phyloP scores from a whole-genome alignment of 2,797 vertebrate genomes.

The Tympanoctomys barrerae region DNA sequence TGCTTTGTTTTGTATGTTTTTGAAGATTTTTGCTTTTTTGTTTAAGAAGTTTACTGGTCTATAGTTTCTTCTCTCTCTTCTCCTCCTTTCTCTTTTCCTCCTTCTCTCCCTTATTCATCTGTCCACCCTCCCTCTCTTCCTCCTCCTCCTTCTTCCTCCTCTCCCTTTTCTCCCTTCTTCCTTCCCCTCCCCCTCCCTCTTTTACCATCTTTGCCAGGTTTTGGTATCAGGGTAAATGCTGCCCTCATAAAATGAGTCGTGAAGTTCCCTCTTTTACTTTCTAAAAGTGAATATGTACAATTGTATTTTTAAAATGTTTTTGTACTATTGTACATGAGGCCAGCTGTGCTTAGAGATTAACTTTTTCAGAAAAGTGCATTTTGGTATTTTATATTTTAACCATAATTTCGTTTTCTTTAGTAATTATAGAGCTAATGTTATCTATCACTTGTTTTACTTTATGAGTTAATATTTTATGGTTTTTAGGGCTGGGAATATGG shows the following conservation, averaged over 20 bases:
- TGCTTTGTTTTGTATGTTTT: not conserved
- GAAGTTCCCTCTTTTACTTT: constrained; percentile 2
- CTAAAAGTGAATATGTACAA: not conserved
- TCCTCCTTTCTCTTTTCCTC: not conserved
- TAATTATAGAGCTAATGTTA: not conserved
- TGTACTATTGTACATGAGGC: not conserved
- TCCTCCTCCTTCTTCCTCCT: too few relatives aligned
- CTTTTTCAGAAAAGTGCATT: not conserved
- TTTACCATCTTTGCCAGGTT: not conserved
- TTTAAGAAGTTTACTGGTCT: not conserved
- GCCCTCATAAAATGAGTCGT: not conserved
- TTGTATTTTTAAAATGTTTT: not conserved
- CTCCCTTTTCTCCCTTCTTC: too few relatives aligned
- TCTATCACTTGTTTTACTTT: constrained; percentile 18
- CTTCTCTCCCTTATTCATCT: not conserved
- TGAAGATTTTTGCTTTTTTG: not conserved
- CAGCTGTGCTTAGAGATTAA: not conserved
- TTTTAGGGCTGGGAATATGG: not conserved
- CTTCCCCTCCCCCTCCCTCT: not conserved
- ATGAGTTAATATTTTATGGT: constrained; percentile 1
- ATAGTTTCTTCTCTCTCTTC: not conserved
- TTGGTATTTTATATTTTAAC: not conserved
- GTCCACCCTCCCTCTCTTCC: not conserved
- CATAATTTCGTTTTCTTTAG: not conserved
- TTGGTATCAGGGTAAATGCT: not conserved